Evolutionary conservation across 1,140 invertebrate species (phyloP).

Genomic region (Pemphigus obesinymphae): DNA sequence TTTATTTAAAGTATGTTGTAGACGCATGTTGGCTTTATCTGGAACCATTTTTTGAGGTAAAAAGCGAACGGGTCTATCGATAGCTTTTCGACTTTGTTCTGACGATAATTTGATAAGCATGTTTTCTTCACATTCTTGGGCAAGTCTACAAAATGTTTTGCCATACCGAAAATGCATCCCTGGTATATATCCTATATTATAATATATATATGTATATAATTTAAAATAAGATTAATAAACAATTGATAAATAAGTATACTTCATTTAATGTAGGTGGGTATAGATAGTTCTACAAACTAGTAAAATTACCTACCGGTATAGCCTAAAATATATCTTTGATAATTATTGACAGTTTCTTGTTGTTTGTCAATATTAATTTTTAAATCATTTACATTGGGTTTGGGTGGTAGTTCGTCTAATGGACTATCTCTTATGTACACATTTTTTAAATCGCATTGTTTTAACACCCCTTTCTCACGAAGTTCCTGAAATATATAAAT

Average conservation of each 20-base stretch:
- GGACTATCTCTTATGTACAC: neutral
- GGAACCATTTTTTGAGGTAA: constrained; percentile 29
- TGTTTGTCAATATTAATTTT: constrained; percentile 34
- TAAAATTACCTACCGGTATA: constrained; percentile 21
- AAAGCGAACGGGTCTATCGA: constrained; percentile 34
- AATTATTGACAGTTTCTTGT: constrained; percentile 19
- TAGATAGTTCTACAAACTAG: neutral
- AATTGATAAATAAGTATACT: neutral
- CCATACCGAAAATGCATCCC: constrained; percentile 61
- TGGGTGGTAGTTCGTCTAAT: constrained; percentile 2
- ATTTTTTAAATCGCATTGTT: constrained; percentile 33
- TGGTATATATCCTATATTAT: constrained; percentile 56
- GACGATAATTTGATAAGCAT: constrained; percentile 51
- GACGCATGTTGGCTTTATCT: constrained; percentile 24
- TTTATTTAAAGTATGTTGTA: constrained; percentile 21
- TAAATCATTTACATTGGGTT: neutral
- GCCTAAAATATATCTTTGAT: constrained; percentile 35
- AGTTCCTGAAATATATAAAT: constrained; percentile 26
- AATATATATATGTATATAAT: too few species aligned
- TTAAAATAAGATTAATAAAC: too few species aligned
- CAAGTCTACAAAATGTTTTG: constrained; percentile 63
- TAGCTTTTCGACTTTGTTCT: constrained; percentile 32
- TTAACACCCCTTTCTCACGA: constrained; percentile 27
- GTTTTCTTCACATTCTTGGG: constrained; percentile 64
- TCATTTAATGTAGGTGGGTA: too few species aligned